Percentiles rank a stretch among this genome's conserved stretches.
phyloP scores from a whole-genome alignment of 2,888 invertebrate species.

The Pocota personata region DNA sequence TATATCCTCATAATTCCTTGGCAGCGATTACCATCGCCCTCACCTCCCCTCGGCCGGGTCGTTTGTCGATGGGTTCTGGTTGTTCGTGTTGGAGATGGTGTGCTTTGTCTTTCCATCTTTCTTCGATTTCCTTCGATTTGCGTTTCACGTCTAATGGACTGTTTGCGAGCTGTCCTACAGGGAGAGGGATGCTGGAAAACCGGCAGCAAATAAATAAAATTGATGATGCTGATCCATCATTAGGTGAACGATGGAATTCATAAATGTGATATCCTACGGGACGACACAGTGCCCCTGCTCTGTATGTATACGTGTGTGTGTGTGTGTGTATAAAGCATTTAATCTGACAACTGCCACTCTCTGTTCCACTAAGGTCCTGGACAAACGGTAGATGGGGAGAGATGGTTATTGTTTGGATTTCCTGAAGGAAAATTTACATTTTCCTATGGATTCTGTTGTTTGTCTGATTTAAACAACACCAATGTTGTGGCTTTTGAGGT shows the following conservation, averaged over 20 bases:
- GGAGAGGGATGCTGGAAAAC: conserved; percentile 7
- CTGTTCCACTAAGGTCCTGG: background rate
- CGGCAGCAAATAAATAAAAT: conserved; percentile 74
- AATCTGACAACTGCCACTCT: conserved; percentile 62
- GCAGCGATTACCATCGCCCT: conserved; percentile 36
- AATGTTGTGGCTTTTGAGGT: conserved; percentile 47
- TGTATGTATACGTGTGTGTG: background rate
- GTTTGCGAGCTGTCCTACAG: conserved; percentile 21
- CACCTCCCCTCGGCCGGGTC: background rate
- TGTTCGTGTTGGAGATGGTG: background rate
- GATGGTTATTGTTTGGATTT: conserved; percentile 71
- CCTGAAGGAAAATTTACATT: conserved; percentile 68
- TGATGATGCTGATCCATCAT: conserved; percentile 76
- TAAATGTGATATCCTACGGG: conserved; percentile 66
- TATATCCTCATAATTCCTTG: conserved; percentile 66
- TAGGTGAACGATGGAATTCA: conserved; percentile 68
- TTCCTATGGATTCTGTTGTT: conserved; percentile 62
- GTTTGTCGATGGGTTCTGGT: background rate
- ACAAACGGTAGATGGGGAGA: conserved; percentile 11
- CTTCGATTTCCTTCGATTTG: conserved; percentile 64
- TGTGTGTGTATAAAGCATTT: conserved; percentile 29
- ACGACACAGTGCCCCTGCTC: conserved; percentile 5
- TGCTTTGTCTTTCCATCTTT: conserved; percentile 60
- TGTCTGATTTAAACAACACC: conserved; percentile 58
- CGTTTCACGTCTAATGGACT: conserved; percentile 69